phyloP scores from a whole-genome alignment of 2,888 invertebrate species.

The Oligia strigilis region DNA sequence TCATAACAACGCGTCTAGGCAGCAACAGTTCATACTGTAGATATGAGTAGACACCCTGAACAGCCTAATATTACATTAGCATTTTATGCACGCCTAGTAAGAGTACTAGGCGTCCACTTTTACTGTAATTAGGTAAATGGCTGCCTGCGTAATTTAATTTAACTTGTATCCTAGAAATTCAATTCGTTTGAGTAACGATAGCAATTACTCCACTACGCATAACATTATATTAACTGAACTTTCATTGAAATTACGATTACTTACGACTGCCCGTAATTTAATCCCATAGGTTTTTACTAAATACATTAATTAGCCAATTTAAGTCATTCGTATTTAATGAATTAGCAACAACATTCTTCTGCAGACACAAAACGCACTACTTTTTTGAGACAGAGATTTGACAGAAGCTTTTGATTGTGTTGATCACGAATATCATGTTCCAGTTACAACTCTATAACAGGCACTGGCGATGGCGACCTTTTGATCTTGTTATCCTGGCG shows the following conservation, averaged over 20 bases:
- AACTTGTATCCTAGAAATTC: slow-evolving; percentile 17
- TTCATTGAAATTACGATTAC: slow-evolving; percentile 18
- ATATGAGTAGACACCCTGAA: slow-evolving; percentile 45
- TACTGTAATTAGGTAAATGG: slow-evolving; percentile 46
- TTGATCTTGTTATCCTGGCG: neutral
- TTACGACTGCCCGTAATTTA: neutral
- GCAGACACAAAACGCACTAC: neutral
- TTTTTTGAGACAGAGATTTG: neutral
- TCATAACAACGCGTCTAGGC: slow-evolving; percentile 53
- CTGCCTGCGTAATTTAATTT: slow-evolving; percentile 16
- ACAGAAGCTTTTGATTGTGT: slow-evolving; percentile 22
- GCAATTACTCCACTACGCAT: slow-evolving; percentile 14
- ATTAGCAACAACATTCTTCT: neutral
- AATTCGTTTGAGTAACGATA: slow-evolving; percentile 21
- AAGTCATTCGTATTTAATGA: neutral
- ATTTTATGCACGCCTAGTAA: slow-evolving; percentile 51
- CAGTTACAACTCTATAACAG: neutral
- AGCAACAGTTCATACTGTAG: slow-evolving; percentile 43
- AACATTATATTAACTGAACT: slow-evolving; percentile 11
- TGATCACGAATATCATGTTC: slow-evolving; percentile 2
- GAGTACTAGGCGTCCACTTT: slow-evolving; percentile 2
- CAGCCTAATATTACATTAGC: slow-evolving; percentile 45
- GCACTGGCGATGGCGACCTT: neutral
- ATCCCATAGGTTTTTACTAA: neutral
- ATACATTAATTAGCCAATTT: neutral